Base-by-base conservation (phyloP, 2,888 invertebrate species). In the Noctua janthe region DNA sequence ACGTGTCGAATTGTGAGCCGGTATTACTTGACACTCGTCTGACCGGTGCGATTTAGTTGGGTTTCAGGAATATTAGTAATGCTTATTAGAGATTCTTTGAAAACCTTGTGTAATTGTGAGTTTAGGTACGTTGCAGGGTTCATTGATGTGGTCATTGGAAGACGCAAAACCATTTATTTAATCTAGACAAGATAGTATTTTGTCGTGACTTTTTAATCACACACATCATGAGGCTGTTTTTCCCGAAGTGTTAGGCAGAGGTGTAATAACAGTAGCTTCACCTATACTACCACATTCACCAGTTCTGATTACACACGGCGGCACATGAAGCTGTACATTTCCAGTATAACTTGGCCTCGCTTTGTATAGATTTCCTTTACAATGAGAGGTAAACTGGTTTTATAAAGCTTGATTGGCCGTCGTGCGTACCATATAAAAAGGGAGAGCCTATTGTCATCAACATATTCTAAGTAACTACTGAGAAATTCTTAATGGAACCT, bases 1-100 rank as follows among this genome's bases (percentile, higher is more conserved):
- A 85, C 82, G 72, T 86, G 49, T 80, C 77, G 54, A 86, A 86
- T 83, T 59, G 67, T 54, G n/a, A 76, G 72, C 85, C 74, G 69
- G 79, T 75, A 71, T 51, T 17, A 71, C 79, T 62, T n/a, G 74
- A 54, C 66, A 76, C 73, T 76, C 3, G 85, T 73, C 35, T 66
- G 81, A 80, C 77, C 62, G 29, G 82, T 85, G 29, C 69, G 15
- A 80, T 70, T 78, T 76, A 75, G 72, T 64, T 64, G 67, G 70
- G 64, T 78, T 35, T 64, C 73, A 77, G 69, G 78, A 76, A 75
- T 73, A 73, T 79, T 79, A 66, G 78, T 66, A 47, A 76, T 54
- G 51, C 62, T 66, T 67, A 71, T 67, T 71, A 67, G 51, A 51
- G 54, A 54, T 74, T 85, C 69, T 73, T 70, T 76, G 76, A 59